Conservation (phyloP, 35 echinoderm and acorn worm genomes). For the Lytechinus pictus region DNA sequence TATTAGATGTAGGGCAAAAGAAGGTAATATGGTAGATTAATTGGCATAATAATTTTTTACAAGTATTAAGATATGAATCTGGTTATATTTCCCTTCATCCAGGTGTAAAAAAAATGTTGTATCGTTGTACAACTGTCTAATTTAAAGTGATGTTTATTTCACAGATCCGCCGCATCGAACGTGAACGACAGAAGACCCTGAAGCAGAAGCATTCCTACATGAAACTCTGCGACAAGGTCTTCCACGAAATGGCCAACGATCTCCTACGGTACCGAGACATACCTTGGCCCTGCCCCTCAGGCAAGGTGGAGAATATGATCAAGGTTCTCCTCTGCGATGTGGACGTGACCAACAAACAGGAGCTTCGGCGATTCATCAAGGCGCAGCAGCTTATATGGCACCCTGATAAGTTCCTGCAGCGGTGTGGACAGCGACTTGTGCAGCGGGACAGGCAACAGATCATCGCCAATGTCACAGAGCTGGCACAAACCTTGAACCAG, state of each 20-base stretch:
- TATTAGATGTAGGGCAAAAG: too few species aligned
- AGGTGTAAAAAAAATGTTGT: too few species aligned
- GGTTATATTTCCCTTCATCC: too few species aligned
- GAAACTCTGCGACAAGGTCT: conserved; percentile 60
- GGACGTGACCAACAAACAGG: conserved; percentile 48
- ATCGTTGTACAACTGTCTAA: too few species aligned
- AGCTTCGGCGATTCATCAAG: conserved; percentile 74
- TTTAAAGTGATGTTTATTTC: background rate
- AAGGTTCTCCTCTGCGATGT: conserved; percentile 71
- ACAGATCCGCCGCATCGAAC: conserved; percentile 9
- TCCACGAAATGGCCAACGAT: conserved; percentile 53
- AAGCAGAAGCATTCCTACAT: conserved; percentile 64
- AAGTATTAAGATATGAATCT: too few species aligned
- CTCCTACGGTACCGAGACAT: conserved; percentile 59
- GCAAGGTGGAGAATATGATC: conserved; percentile 85
- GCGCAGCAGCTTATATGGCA: conserved; percentile 89
- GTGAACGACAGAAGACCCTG: conserved; percentile 32
- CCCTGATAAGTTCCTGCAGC: conserved; percentile 94
- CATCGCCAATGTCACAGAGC: conserved; percentile 77
- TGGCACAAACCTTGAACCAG: conserved; percentile 85
- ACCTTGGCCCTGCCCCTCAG: conserved; percentile 73
- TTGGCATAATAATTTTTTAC: too few species aligned
- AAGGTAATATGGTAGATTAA: too few species aligned
- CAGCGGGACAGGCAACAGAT: conserved; percentile 75
- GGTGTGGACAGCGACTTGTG: conserved; percentile 67